These are phyloP conservation scores for Copidosoma floridanum DNA, from an alignment of 1,140 invertebrate genomes.

Conservation along the genomic window DNA sequence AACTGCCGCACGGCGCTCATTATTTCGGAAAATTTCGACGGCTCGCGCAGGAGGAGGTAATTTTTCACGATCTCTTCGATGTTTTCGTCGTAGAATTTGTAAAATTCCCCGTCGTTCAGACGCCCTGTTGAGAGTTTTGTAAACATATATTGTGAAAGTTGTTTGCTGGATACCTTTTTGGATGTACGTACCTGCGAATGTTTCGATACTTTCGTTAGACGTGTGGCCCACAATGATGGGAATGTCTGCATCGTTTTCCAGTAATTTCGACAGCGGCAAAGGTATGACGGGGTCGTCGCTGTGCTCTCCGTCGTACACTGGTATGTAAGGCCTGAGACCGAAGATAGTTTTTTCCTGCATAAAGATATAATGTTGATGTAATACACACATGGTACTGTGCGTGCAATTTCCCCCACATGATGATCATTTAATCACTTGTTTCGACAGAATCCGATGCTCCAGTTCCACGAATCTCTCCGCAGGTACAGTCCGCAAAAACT, in stretches of 20 bases:
- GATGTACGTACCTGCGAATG: background rate
- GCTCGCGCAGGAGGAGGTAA: background rate
- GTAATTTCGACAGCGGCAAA: background rate
- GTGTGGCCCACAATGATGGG: background rate
- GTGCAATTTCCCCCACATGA: no score
- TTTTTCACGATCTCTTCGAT: background rate
- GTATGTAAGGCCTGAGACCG: background rate
- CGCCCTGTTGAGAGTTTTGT: background rate
- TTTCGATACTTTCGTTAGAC: background rate
- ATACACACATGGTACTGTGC: no score
- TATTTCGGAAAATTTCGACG: constrained; percentile 3
- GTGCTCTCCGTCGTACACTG: background rate
- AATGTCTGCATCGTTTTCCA: background rate
- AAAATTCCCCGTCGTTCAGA: background rate
- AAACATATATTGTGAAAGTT: background rate
- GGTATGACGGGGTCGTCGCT: background rate
- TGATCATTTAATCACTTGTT: background rate
- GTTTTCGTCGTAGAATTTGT: constrained; percentile 3
- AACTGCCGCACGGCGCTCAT: background rate
- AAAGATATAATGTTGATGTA: background rate
- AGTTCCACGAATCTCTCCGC: background rate
- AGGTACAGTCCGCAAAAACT: background rate
- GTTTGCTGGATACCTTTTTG: background rate
- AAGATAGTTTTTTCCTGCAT: background rate
- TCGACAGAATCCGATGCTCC: background rate